Base-by-base conservation (phyloP, 2,797 vertebrate species). In the Spondyliosoma cantharus region DNA sequence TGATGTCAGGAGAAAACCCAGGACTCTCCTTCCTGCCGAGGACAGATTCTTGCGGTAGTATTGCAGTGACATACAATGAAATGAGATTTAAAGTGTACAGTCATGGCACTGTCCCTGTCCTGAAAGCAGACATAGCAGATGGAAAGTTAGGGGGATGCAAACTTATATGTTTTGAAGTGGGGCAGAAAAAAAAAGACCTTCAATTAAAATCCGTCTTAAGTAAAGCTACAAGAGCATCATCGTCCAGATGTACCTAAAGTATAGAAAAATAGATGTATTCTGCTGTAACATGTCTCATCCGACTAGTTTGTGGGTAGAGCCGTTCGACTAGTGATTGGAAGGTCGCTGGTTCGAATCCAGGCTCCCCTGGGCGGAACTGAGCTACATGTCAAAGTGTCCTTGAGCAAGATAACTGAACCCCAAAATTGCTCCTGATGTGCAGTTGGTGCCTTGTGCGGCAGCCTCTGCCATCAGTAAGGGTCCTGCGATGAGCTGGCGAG, bases 1-100 rank as follows among this genome's bases (percentile, higher is more conserved):
- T 82, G 61, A 76, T 60, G 57, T 52, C 15, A 71, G 22, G 24
- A 48, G 53, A 62, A 73, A 49, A 20, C 24, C 57, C 29, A 49
- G 24, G 52, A 72, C 25, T 58, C 16, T 46, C 7, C 24, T 32
- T 25, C 43, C 20, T 7, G 11, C 19, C 42, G 20, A 15, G 5
- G 59, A 24, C 32, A 52, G 11, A 58, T 12, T 66, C 13, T 57
- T 37, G 43, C 37, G 37, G 62, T 62, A 42, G 50, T 22, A 25
- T 12, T 61, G 22, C 49, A 50, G 65, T 4, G 59, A 60, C 49
- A 37, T 58, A 37, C 27, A 48, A 25, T 22, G 16, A 56, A 54
- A 52, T n/a, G 4, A 27, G 32, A 50, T 37, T 17, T 15, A 22
- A n/a, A 19, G 24, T 49, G 7, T 45, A 9, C 22, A 37, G 37